These are phyloP conservation scores for Ctena decussata DNA, from an alignment of 2,888 invertebrate genomes.

Conservation along the genomic window DNA sequence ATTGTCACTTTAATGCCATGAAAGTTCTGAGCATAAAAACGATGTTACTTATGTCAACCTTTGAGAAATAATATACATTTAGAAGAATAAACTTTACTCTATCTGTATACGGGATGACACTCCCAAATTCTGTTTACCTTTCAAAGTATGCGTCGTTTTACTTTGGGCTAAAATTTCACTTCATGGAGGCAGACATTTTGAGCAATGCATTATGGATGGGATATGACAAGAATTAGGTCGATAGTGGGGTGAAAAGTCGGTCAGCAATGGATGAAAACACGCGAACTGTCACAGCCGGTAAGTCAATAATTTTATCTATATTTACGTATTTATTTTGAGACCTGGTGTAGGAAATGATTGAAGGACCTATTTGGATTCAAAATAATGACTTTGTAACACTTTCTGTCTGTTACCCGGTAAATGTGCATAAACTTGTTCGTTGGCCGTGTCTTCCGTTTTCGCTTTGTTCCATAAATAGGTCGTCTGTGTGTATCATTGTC, in stretches of 20 bases:
- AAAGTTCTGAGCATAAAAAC: no score
- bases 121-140: no score
- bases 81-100: no score
- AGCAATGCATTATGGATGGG: slow-evolving; percentile 75
- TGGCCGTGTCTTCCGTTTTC: slow-evolving; percentile 51
- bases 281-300: slow-evolving; percentile 75
- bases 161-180: no score
- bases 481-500: slow-evolving; percentile 44
- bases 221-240: slow-evolving; percentile 78
- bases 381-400: background rate
- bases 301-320: slow-evolving; percentile 46
- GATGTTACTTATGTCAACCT: no score
- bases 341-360: background rate
- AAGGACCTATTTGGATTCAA: background rate
- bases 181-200: slow-evolving; percentile 79
- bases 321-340: background rate
- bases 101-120: no score
- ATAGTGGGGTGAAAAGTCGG: slow-evolving; percentile 79
- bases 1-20: no score
- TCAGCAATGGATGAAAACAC: slow-evolving; percentile 80
- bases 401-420: slow-evolving; percentile 37
- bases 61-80: no score
- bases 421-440: slow-evolving; percentile 61
- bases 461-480: slow-evolving; percentile 73
- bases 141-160: no score